phyloP scores from a whole-genome alignment of 2,888 invertebrate species.

The Xanthia togata region DNA sequence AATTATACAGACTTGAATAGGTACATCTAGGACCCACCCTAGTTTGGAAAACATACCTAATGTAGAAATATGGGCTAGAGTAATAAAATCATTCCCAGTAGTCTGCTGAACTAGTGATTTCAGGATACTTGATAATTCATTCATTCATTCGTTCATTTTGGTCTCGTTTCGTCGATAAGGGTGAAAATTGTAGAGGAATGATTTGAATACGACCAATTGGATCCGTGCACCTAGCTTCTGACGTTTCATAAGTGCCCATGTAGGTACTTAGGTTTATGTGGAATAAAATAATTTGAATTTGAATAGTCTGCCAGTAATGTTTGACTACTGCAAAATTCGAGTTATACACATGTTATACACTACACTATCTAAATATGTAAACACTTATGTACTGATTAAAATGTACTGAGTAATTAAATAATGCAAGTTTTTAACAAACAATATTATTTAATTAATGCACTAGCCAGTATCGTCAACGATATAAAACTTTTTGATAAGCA shows the following conservation, averaged over 20 bases:
- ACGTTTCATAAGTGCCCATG: no score
- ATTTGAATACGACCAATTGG: background rate
- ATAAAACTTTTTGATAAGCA: conserved; percentile 21
- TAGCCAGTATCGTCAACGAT: background rate
- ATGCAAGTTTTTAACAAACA: background rate
- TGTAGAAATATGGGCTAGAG: no score
- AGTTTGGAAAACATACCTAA: no score
- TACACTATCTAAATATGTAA: background rate
- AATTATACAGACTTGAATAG: background rate
- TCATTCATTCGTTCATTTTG: no score
- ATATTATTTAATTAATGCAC: conserved; percentile 11
- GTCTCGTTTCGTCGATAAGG: no score
- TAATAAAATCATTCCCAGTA: no score
- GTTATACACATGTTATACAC: background rate
- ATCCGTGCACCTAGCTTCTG: no score
- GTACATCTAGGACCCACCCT: no score
- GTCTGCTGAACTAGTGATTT: conserved; percentile 10
- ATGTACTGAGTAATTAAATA: background rate
- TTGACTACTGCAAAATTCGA: background rate
- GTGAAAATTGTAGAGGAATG: background rate
- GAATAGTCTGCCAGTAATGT: background rate
- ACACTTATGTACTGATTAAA: background rate
- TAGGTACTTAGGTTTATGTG: no score
- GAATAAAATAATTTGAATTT: background rate
- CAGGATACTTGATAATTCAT: conserved; percentile 1